These are phyloP conservation scores for Tachyglossus aculeatus DNA, from an alignment of 2,797 vertebrate genomes.

Conservation along the genomic window DNA sequence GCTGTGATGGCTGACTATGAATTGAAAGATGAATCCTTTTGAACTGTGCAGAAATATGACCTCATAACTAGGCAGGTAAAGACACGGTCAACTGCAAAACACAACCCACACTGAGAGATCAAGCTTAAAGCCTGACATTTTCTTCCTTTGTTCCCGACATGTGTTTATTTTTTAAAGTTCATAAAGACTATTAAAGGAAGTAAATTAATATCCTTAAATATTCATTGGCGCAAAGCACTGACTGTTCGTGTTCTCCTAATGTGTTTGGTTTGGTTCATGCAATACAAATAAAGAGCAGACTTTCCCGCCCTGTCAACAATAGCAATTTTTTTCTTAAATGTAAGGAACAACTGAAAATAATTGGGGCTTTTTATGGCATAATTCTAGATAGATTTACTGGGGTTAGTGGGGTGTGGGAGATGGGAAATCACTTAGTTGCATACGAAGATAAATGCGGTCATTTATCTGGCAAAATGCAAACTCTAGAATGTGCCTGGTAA, in stretches of 20 bases:
- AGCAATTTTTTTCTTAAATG: neutral
- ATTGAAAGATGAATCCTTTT: conserved; percentile 58
- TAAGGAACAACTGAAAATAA: conserved; percentile 31
- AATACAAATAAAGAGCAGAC: conserved; percentile 66
- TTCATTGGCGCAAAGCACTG: conserved; percentile 52
- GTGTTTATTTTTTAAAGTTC: conserved; percentile 74
- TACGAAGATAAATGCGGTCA: too few species aligned
- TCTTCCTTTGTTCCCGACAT: conserved; percentile 59
- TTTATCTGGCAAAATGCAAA: neutral
- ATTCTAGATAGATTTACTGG: conserved; percentile 2
- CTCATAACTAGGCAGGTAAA: conserved; percentile 61
- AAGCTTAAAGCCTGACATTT: conserved; percentile 68
- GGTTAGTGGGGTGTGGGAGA: neutral
- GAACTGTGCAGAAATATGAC: conserved; percentile 49
- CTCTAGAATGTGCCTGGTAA: neutral
- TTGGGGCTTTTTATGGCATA: neutral
- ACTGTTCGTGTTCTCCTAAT: conserved; percentile 52
- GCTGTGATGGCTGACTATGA: conserved; percentile 28
- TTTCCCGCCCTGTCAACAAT: conserved; percentile 54
- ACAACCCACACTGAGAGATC: conserved; percentile 48
- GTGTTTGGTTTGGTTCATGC: conserved; percentile 48
- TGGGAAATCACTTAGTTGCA: neutral
- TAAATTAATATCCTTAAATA: conserved; percentile 72
- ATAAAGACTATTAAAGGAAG: conserved; percentile 72
- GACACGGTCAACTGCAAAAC: conserved; percentile 56